Base-by-base conservation (phyloP, 2,113 vertebrate genomes). In the Phrynocephalus versicolor region DNA sequence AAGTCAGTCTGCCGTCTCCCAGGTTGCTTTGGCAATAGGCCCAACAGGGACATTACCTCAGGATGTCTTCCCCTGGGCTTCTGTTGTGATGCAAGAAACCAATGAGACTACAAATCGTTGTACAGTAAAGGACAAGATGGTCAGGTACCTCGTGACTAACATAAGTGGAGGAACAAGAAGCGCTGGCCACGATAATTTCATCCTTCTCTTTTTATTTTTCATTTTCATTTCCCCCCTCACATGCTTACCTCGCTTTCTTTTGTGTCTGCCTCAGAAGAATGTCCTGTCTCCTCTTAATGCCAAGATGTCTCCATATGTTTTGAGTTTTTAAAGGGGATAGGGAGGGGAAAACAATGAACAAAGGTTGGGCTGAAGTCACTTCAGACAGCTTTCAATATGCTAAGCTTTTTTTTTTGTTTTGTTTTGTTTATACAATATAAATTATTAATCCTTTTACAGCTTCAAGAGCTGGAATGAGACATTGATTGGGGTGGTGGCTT, bases 381-480 rank as follows among this genome's bases (percentile, higher is more conserved):
- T 94, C 91, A 92, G 88, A 82, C 64, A 79, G 88, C 90, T 93
- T 90, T 91, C 89, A 92, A 93, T 93, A 89, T 45, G 85, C 90
- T 85, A 87, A 93, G 91, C 91, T 92, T 93, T 95, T 93, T n/a
- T n/a, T n/a, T n/a, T n/a, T n/a, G n/a, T n/a, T n/a, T n/a, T n/a
- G n/a, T n/a, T n/a, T 91, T 88, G 92, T 92, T 93, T 84, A 92
- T 92, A 88, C 37, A 57, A 89, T 92, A 89, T 91, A 93, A 95
- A 95, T 95, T 95, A 95, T 94, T 93, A 94, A 95, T 91, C 94
- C 90, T 90, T 85, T 93, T 93, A 90, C 81, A 90, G 92, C 91
- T 88, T 88, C 92, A 55, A 67, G 77, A 78, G 81, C 71, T 30
- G 57, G 94, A 90, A 88, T 85, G 81, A 90, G 90, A 83, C 45